phyloP scores from a whole-genome alignment of 1,140 invertebrate genomes.

The Stratiolaelaps scimitus region DNA sequence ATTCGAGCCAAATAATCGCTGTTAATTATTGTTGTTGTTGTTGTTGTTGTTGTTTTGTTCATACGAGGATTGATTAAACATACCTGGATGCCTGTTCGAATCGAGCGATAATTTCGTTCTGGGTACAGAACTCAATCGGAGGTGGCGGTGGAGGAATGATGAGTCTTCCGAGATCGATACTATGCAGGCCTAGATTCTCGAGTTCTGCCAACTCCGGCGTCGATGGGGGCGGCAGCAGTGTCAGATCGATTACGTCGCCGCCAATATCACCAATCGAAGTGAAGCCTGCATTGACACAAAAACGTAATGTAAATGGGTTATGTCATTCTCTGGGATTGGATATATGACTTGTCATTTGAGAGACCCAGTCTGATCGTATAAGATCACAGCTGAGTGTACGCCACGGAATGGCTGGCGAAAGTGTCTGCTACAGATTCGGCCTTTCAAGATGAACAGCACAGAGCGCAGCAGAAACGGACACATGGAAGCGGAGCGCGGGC shows the following conservation, averaged over 20 bases:
- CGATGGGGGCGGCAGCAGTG: constrained; percentile 10
- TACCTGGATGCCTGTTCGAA: constrained; percentile 25
- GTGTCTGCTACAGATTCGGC: too few species aligned
- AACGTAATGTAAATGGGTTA: too few species aligned
- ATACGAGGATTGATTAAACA: not conserved
- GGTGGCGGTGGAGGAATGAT: constrained; percentile 21
- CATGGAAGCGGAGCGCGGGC: too few species aligned
- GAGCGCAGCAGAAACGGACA: too few species aligned
- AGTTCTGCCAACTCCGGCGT: constrained; percentile 4
- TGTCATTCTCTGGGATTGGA: too few species aligned
- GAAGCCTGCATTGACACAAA: too few species aligned
- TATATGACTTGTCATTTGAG: too few species aligned
- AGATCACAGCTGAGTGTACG: too few species aligned
- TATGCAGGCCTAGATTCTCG: not conserved
- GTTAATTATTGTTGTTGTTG: not conserved
- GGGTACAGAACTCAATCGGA: constrained; percentile 25
- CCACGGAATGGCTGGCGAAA: too few species aligned
- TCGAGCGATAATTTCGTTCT: constrained; percentile 21
- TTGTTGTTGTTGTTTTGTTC: not conserved
- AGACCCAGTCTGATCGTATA: too few species aligned
- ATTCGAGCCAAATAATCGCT: not conserved
- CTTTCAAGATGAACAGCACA: too few species aligned
- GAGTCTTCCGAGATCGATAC: not conserved
- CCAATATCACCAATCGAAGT: constrained; percentile 1
- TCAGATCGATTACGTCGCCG: constrained; percentile 21